Evolutionary conservation across 2,113 vertebrate species (phyloP), one percentile per base, ranked within the genome.

Genomic region (Canis aureus): DNA sequence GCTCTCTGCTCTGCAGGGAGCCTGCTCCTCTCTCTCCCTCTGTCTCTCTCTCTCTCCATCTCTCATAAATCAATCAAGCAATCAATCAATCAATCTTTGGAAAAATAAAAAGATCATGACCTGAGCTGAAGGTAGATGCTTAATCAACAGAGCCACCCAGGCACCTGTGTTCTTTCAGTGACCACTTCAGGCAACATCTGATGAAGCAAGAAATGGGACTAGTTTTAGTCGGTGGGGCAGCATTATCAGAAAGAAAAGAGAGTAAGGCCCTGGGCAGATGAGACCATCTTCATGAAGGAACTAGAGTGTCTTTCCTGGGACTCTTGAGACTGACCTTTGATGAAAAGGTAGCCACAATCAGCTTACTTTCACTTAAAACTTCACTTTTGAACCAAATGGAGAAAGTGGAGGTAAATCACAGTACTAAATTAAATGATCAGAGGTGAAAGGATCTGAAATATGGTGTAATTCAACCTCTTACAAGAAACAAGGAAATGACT

Each of bases 371-470:
- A 8, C 53, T 87, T 71, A 79, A 66, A 79, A 57, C 53, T 94
- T 86, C 38, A 71, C 87, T 96, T 66, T 76, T 88, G 82, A 78
- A n/a, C 81, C 91, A 94, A 20, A 15, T 81, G 85, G 69, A 83
- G 29, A 91, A 90, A 74, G 55, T 86, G 9, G 10, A 81, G 51
- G 49, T 59, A 88, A 60, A 15, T 22, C 73, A 82, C 29, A 78
- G 43, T 91, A 66, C 89, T 95, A 43, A 43, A 62, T n/a, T 85
- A 55, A 94, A 86, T 87, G 49, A 32, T 60, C 38, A 78, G 81
- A 93, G 69, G 64, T 84, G 43, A 93, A 95, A 51, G 38, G 10
- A 81, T 43, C 67, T 94, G 43, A 62, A 59, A 92, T 32, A 57
- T 90, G n/a, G 55, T 53, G 71, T 90, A 32, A 57, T 83, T 94